A percentile compares a stretch with the other conserved stretches of the same genome.
Conservation (phyloP, 2,888 invertebrate genomes). For the Scelioninae gen. 1 region DNA sequence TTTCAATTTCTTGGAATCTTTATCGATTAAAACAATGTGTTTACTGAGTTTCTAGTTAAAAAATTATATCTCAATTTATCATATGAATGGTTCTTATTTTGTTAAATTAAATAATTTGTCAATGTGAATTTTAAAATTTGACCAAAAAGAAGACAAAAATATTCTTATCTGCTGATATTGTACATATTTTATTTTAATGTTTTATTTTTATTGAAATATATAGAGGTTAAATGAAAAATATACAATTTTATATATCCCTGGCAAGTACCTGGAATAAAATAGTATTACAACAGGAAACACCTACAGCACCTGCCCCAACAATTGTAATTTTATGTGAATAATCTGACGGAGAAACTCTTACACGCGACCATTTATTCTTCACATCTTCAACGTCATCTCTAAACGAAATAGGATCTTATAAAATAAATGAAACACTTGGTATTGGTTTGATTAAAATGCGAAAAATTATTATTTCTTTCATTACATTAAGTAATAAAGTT, state of each 20-base stretch:
- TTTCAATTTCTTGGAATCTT: conserved; percentile 86
- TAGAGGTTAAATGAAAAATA: neutral
- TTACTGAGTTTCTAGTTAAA: conserved; percentile 83
- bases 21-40: conserved; percentile 87
- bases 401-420: neutral
- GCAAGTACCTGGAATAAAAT: conserved; percentile 86
- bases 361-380: neutral
- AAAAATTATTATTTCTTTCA: too few relatives aligned
- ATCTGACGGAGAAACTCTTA: neutral
- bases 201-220: too few relatives aligned
- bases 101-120: neutral
- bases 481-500: too few relatives aligned
- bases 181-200: too few relatives aligned
- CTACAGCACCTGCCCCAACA: conserved; percentile 88
- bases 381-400: neutral
- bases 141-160: too few relatives aligned
- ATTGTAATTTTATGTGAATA: conserved; percentile 86
- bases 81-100: neutral
- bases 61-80: neutral
- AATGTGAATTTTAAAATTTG: neutral
- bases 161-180: too few relatives aligned
- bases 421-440: neutral
- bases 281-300: conserved; percentile 87
- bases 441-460: neutral
- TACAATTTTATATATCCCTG: neutral